A percentile compares a stretch with the other conserved stretches of the same genome.
Evolutionary conservation across 2,797 vertebrate genomes (phyloP).

Genomic region (Hypotaenidia philippensis): DNA sequence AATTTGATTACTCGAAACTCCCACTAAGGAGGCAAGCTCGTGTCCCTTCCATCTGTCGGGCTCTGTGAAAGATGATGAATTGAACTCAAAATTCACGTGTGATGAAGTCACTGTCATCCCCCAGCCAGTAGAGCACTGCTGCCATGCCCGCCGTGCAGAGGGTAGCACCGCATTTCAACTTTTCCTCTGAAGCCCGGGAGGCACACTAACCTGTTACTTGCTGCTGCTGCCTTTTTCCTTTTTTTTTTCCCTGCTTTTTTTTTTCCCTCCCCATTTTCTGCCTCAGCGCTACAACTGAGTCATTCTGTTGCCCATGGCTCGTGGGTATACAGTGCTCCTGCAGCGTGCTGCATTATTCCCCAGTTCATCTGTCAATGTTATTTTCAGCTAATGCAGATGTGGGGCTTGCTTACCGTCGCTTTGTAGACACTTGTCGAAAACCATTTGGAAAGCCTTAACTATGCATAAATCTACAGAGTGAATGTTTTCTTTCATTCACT

Average conservation of each 20-base stretch:
- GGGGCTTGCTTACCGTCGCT: conserved; percentile 37
- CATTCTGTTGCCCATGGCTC: conserved; percentile 72
- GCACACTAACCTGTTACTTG: conserved; percentile 91
- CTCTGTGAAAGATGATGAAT: not conserved
- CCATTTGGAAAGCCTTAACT: conserved; percentile 70
- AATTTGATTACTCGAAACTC: conserved; percentile 51
- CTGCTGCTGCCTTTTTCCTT: not conserved
- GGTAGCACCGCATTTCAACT: conserved; percentile 72
- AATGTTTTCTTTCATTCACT: conserved; percentile 77
- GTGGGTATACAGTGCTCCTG: conserved; percentile 57
- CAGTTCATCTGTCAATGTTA: conserved; percentile 27
- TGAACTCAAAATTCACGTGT: conserved; percentile 12
- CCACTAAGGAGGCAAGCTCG: conserved; percentile 17
- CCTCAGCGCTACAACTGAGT: conserved; percentile 76
- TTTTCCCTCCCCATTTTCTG: conserved; percentile 38
- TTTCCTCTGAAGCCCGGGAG: conserved; percentile 79
- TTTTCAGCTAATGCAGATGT: conserved; percentile 71
- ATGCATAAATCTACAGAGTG: conserved; percentile 74
- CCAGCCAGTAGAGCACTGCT: conserved; percentile 18
- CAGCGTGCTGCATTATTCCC: conserved; percentile 53
- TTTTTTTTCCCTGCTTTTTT: no score
- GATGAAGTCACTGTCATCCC: conserved; percentile 37
- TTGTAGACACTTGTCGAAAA: conserved; percentile 44
- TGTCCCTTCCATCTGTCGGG: conserved; percentile 46
- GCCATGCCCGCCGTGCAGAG: conserved; percentile 15